Evolutionary conservation across 2,113 vertebrate species (phyloP).

Genomic region (Camelus dromedarius): DNA sequence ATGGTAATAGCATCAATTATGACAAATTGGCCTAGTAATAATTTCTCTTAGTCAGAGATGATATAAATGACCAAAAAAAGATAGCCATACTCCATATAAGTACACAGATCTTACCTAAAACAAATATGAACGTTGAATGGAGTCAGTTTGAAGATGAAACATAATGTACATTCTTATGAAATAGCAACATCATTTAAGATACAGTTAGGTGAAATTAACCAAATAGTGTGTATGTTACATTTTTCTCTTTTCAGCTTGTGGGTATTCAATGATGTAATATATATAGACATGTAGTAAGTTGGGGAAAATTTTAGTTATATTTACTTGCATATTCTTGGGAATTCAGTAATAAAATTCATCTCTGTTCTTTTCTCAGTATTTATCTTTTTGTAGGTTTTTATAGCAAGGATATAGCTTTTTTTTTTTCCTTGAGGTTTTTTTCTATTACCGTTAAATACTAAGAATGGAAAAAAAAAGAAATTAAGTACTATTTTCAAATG

Average conservation of each 20-base stretch:
- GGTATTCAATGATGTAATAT: background rate
- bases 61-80: constrained; percentile 1
- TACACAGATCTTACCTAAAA: background rate
- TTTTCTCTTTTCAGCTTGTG: background rate
- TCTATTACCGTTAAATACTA: background rate
- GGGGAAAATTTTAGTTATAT: background rate
- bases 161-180: background rate
- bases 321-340: background rate
- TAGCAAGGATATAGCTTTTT: background rate
- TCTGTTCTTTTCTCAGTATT: background rate
- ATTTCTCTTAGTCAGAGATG: background rate
- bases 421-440: background rate
- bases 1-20: background rate
- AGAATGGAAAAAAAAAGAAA: background rate
- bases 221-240: background rate
- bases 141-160: background rate
- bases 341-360: background rate
- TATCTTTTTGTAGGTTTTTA: background rate
- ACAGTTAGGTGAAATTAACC: background rate
- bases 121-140: background rate
- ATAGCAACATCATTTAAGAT: background rate
- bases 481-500: background rate
- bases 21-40: background rate
- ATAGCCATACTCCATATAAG: background rate
- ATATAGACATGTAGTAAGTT: background rate